These are phyloP conservation scores for Drosophila ironensis DNA, from an alignment of 1,140 invertebrate species.

Conservation along the genomic window DNA sequence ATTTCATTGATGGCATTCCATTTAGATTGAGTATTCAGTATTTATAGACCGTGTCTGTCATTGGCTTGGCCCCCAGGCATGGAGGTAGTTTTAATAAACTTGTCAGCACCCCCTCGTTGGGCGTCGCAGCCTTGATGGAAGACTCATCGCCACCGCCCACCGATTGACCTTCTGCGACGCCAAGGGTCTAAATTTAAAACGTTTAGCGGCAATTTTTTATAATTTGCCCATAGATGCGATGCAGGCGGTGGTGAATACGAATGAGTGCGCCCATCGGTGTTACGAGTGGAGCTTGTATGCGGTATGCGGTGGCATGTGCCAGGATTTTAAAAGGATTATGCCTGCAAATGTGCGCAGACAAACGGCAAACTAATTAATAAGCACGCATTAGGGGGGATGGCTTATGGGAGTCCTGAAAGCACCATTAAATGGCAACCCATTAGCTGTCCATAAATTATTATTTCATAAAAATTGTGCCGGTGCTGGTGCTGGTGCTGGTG, in stretches of 20 bases:
- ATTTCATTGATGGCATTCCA: no score
- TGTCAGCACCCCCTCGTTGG: slow-evolving; percentile 30
- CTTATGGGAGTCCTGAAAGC: no score
- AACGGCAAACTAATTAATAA: slow-evolving; percentile 1
- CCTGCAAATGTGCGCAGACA: slow-evolving; percentile 10
- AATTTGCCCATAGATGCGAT: slow-evolving; percentile 11
- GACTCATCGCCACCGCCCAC: background rate
- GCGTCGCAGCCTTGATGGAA: slow-evolving; percentile 10
- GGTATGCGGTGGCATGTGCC: no score
- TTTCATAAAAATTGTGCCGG: no score
- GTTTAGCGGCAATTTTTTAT: slow-evolving; percentile 12
- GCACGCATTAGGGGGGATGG: no score
- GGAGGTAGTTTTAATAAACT: slow-evolving; percentile 62
- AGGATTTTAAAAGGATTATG: no score
- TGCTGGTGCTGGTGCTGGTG: no score
- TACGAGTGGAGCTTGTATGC: no score
- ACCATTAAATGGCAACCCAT: background rate
- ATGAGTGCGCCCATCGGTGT: slow-evolving; percentile 17
- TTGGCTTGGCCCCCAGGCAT: slow-evolving; percentile 18
- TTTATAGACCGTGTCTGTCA: no score
- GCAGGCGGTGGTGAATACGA: slow-evolving; percentile 10
- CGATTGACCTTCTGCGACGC: slow-evolving; percentile 21
- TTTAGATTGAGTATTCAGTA: background rate
- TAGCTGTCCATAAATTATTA: background rate
- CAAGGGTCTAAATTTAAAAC: slow-evolving; percentile 38